Percentiles rank a stretch among this genome's conserved stretches.
Conservation (phyloP, 2,113 vertebrate species). For the Nanger granti region DNA sequence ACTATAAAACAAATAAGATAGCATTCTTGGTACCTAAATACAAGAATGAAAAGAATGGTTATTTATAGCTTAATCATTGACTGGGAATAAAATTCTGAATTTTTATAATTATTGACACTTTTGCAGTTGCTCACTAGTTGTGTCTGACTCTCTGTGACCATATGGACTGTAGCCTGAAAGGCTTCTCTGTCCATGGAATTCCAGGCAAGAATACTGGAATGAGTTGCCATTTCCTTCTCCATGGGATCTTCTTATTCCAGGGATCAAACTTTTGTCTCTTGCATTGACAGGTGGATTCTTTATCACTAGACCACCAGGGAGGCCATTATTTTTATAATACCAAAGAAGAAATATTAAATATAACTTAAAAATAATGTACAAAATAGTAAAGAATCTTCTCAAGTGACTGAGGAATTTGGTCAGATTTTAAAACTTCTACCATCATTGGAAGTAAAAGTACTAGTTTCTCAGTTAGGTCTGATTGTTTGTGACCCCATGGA, state of each 20-base stretch:
- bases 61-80: neutral
- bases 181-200: neutral
- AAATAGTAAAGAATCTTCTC: neutral
- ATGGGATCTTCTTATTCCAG: neutral
- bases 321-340: neutral
- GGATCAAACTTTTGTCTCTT: neutral
- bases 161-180: neutral
- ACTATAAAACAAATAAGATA: neutral
- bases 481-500: neutral
- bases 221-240: neutral
- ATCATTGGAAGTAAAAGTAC: neutral
- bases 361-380: neutral
- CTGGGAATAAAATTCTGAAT: neutral
- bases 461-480: neutral
- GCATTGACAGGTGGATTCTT: neutral
- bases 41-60: neutral
- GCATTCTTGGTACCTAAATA: neutral
- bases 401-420: neutral
- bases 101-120: neutral
- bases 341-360: neutral
- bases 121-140: neutral
- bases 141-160: neutral
- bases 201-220: neutral
- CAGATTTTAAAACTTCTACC: neutral
- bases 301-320: neutral